Base-by-base conservation (phyloP, 2,888 invertebrate species). In the Adelphocoris suturalis region DNA sequence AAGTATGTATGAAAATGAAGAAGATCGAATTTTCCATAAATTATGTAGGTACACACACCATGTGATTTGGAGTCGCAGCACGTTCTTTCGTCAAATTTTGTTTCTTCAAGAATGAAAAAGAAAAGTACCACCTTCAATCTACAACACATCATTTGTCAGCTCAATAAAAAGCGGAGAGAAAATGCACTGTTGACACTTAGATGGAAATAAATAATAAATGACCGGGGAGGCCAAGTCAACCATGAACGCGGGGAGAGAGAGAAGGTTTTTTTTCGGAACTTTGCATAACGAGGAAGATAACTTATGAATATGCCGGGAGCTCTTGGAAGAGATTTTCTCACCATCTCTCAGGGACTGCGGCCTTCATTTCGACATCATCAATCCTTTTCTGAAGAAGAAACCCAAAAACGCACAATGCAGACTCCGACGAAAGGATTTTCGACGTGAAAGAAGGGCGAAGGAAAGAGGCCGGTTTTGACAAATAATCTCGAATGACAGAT, bases 121-220 rank as follows among this genome's bases (percentile, higher is more conserved):
- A 37, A 37, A 37, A 37, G 37, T 37, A 37, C 52, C 82, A 52
- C 78, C 78, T 88, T 88, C 57, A 88, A 88, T 88, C 78, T 78
- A 19, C 37, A 37, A 80, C 48, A 27, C 76, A 27, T 52, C 88
- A 88, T 88, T 88, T 88, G 80, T 88, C 88, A 88, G 19, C 23
- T 12, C 23, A 28, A 23, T 14, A 23, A 61, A 88, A 88, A 61
- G 46, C 28, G 61, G 37, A 68, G 52, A 19, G 80, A 88, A 86
- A 88, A 80, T 88, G 88, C 88, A 88, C 78, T 52, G 27, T 47
- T 84, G 89, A 84, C 89, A 84, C 84, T 84, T 84, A 48, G 82
- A 84, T 68, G 89, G 76, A 61, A 68, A 89, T 89, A 82, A 82
- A 82, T 89, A 84, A 89, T 84, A 89, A 89, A 89, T 89, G 89